Percentiles rank a stretch among this genome's conserved stretches.
phyloP scores from a whole-genome alignment of 2,113 vertebrate genomes.

The Puntigrus tetrazona region DNA sequence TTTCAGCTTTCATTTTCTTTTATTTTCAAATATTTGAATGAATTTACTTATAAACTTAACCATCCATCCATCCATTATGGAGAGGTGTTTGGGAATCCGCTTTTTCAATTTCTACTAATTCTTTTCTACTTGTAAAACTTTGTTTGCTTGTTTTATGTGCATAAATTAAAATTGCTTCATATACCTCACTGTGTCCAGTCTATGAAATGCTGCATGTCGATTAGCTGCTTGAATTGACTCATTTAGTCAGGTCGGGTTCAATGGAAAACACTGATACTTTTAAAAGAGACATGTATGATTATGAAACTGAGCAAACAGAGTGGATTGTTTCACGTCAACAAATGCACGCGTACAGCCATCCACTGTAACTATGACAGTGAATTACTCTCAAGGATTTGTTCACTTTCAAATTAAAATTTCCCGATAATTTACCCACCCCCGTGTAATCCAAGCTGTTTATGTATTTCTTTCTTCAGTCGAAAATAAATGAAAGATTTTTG shows the following conservation, averaged over 20 bases:
- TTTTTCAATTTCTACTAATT: slow-evolving; percentile 73
- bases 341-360: no score
- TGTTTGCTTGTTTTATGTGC: slow-evolving; percentile 79
- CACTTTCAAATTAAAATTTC: no score
- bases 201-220: background rate
- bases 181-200: slow-evolving; percentile 64
- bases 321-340: background rate
- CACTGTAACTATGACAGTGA: no score
- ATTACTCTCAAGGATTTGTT: no score
- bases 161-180: slow-evolving; percentile 79
- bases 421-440: no score
- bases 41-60: slow-evolving; percentile 36
- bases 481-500: no score
- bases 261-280: no score
- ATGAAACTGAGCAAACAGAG: background rate
- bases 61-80: slow-evolving; percentile 10
- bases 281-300: no score
- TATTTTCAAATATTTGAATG: slow-evolving; percentile 1
- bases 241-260: background rate
- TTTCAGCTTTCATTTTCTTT: background rate
- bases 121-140: slow-evolving; percentile 68
- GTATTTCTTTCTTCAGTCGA: no score
- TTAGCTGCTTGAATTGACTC: background rate
- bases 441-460: no score
- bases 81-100: slow-evolving; percentile 40